Evolutionary conservation across 1,140 invertebrate genomes (phyloP).

Genomic region (Drosophila azteca): DNA sequence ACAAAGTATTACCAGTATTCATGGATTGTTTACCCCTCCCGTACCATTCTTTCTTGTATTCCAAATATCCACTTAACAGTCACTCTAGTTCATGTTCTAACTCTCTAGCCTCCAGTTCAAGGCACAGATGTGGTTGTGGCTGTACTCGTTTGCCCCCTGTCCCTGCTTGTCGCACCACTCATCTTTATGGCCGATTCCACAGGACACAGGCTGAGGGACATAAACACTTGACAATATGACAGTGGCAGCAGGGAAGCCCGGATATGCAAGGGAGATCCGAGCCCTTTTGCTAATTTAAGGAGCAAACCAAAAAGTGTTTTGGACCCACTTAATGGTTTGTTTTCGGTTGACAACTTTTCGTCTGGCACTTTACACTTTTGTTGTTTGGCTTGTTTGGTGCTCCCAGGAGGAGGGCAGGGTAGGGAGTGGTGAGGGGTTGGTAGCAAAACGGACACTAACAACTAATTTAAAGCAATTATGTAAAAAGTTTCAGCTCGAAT

Average conservation of each 20-base stretch:
- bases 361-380: constrained; percentile 66
- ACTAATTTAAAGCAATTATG: constrained; percentile 82
- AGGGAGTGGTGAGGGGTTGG: not conserved
- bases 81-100: too few species aligned
- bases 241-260: not conserved
- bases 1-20: too few species aligned
- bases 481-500: constrained; percentile 66
- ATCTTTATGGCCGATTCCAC: constrained; percentile 37
- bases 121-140: too few species aligned
- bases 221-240: constrained; percentile 79
- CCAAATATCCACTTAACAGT: too few species aligned
- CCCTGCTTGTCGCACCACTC: constrained; percentile 12
- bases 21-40: too few species aligned
- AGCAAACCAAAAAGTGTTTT: constrained; percentile 58
- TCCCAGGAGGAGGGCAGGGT: not conserved
- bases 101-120: too few species aligned
- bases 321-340: constrained; percentile 80
- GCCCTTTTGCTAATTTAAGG: constrained; percentile 58
- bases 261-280: constrained; percentile 14
- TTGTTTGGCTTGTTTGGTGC: constrained; percentile 62
- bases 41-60: too few species aligned
- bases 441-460: constrained; percentile 60
- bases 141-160: not conserved
- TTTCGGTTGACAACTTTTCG: constrained; percentile 78
- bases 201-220: constrained; percentile 18